A percentile compares a stretch with the other conserved stretches of the same genome.
phyloP scores from a whole-genome alignment of 2,888 invertebrate genomes.

The Gari tellinella region DNA sequence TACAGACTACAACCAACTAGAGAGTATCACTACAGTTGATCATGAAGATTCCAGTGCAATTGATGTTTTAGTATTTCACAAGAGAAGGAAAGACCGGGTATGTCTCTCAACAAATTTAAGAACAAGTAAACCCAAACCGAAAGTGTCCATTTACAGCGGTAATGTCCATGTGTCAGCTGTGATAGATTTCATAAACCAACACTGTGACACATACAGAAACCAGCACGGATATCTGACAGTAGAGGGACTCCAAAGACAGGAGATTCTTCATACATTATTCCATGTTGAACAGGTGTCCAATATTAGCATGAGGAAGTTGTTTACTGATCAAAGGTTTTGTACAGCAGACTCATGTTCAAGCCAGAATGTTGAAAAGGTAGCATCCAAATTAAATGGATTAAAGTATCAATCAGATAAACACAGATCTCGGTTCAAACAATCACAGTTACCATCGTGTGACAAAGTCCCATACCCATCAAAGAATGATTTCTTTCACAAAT shows the following conservation, averaged over 20 bases:
- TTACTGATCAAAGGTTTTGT: background rate
- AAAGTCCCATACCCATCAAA: conserved; percentile 61
- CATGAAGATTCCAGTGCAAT: conserved; percentile 18
- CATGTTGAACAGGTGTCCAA: conserved; percentile 59
- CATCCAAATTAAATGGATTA: background rate
- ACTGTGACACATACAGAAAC: conserved; percentile 71
- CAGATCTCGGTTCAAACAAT: background rate
- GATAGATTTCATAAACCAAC: conserved; percentile 71
- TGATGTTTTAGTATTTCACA: conserved; percentile 57
- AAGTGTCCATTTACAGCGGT: conserved; percentile 50
- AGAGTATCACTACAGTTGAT: conserved; percentile 54
- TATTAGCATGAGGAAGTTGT: conserved; percentile 48
- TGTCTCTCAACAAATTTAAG: conserved; percentile 64
- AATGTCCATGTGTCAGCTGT: conserved; percentile 35
- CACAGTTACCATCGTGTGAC: conserved; percentile 64
- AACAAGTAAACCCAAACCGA: conserved; percentile 11
- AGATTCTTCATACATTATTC: conserved; percentile 74
- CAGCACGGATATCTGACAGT: conserved; percentile 63
- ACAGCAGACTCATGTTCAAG: too few relatives aligned
- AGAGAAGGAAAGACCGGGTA: conserved; percentile 61
- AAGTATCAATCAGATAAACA: background rate
- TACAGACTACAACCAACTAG: conserved; percentile 38
- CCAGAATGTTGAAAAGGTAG: background rate
- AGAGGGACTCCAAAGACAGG: conserved; percentile 71
- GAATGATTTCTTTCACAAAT: conserved; percentile 76